A percentile compares a stretch with the other conserved stretches of the same genome.
phyloP scores from a whole-genome alignment of 1,140 invertebrate genomes.

The Elymnias hypermnestra region DNA sequence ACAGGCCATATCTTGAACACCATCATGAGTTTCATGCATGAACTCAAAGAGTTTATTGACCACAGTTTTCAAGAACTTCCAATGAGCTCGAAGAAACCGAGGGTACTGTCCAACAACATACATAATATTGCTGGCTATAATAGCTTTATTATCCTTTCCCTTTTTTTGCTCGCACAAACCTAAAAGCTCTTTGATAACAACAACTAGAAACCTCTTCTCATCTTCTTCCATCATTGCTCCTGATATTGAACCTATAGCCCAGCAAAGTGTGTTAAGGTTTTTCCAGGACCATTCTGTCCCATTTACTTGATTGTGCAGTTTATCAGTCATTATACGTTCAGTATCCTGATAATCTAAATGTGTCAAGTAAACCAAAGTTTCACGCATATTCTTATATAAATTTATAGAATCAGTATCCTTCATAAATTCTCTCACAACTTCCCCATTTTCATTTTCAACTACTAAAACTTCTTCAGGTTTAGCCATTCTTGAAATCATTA shows the following conservation, averaged over 20 bases:
- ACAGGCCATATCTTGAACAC: slow-evolving; percentile 99
- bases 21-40: slow-evolving; percentile 99
- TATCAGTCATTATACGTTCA: slow-evolving; percentile 99
- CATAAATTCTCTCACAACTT: slow-evolving; percentile 99
- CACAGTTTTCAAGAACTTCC: slow-evolving; percentile 99
- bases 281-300: slow-evolving; percentile 99
- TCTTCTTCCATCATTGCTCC: slow-evolving; percentile 99
- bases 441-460: slow-evolving; percentile 99
- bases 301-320: slow-evolving; percentile 99
- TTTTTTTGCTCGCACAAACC: slow-evolving; percentile 99
- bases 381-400: slow-evolving; percentile 99
- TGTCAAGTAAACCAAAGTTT: slow-evolving; percentile 98
- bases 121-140: slow-evolving; percentile 99
- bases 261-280: slow-evolving; percentile 99
- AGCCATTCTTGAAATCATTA: slow-evolving; percentile 99
- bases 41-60: slow-evolving; percentile 99
- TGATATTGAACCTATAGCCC: slow-evolving; percentile 99
- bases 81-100: slow-evolving; percentile 98
- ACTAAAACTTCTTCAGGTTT: slow-evolving; percentile 99
- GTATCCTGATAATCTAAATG: slow-evolving; percentile 99
- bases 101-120: slow-evolving; percentile 99
- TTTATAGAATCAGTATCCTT: slow-evolving; percentile 99
- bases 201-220: slow-evolving; percentile 99
- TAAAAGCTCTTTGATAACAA: slow-evolving; percentile 98
- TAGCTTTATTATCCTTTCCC: slow-evolving; percentile 99